Conservation (phyloP, 2,888 invertebrate genomes). For the Ommatoiulus sabulosus region DNA sequence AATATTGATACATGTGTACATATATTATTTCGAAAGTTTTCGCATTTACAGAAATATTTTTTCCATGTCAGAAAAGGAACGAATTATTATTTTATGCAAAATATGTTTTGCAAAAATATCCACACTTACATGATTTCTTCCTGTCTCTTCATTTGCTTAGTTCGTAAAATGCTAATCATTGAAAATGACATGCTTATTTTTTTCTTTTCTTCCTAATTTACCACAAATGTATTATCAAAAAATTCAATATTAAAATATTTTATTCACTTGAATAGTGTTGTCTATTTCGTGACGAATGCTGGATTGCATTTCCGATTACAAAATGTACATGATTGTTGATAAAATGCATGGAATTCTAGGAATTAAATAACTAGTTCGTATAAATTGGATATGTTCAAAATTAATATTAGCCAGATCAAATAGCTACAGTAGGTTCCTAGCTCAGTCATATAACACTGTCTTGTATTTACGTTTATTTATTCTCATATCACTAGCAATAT, state of each 20-base stretch:
- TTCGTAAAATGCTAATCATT: neutral
- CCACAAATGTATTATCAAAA: conserved; percentile 28
- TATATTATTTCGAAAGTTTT: neutral
- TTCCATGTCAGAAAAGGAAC: neutral
- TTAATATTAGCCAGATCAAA: too few relatives aligned
- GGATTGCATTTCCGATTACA: neutral
- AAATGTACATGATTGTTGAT: neutral
- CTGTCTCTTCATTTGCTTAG: neutral
- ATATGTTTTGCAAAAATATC: neutral
- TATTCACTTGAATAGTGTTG: neutral
- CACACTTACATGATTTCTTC: neutral
- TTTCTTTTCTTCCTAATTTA: neutral
- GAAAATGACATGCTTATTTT: neutral
- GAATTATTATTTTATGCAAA: neutral
- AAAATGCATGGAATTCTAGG: neutral
- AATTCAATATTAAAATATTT: conserved; percentile 24
- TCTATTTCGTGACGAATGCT: neutral
- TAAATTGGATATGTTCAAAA: too few relatives aligned
- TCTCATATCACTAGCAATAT: too few relatives aligned
- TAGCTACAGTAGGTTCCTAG: too few relatives aligned
- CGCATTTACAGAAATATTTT: conserved; percentile 26
- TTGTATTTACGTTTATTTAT: too few relatives aligned
- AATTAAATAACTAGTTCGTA: too few relatives aligned
- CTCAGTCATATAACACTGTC: too few relatives aligned
- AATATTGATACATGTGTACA: neutral